phyloP scores from a whole-genome alignment of 2,797 vertebrate genomes.

The Botia kubotai region DNA sequence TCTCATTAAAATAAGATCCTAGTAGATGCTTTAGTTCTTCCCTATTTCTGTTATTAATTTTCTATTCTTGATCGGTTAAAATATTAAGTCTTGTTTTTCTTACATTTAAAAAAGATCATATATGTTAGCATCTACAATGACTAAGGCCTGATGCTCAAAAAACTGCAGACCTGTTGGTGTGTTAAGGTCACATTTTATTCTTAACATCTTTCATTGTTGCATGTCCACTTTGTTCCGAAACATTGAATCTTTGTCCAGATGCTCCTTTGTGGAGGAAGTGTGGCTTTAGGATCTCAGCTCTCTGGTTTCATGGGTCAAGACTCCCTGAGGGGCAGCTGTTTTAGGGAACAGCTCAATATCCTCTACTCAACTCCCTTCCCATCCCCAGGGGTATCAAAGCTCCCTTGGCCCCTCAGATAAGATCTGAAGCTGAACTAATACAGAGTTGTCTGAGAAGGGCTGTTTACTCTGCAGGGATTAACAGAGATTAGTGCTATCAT shows the following conservation, averaged over 20 bases:
- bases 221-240: constrained; percentile 8
- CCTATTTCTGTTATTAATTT: too few species aligned
- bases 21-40: too few species aligned
- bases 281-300: constrained; percentile 61
- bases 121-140: neutral
- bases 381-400: constrained; percentile 66
- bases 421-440: constrained; percentile 88
- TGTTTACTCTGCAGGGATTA: constrained; percentile 91
- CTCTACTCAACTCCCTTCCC: constrained; percentile 36
- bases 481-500: constrained; percentile 87
- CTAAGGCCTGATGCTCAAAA: neutral
- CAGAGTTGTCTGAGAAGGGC: constrained; percentile 81
- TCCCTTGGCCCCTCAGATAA: constrained; percentile 68
- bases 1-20: too few species aligned
- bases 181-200: neutral
- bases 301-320: constrained; percentile 52
- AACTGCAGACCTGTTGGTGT: neutral
- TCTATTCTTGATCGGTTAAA: too few species aligned
- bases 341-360: constrained; percentile 76
- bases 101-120: neutral
- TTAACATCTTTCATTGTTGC: neutral
- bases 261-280: constrained; percentile 42
- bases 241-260: constrained; percentile 25
- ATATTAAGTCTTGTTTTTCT: too few species aligned
- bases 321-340: constrained; percentile 51